Base-by-base conservation (phyloP, 2,797 vertebrate genomes). In the Euthynnus affinis region DNA sequence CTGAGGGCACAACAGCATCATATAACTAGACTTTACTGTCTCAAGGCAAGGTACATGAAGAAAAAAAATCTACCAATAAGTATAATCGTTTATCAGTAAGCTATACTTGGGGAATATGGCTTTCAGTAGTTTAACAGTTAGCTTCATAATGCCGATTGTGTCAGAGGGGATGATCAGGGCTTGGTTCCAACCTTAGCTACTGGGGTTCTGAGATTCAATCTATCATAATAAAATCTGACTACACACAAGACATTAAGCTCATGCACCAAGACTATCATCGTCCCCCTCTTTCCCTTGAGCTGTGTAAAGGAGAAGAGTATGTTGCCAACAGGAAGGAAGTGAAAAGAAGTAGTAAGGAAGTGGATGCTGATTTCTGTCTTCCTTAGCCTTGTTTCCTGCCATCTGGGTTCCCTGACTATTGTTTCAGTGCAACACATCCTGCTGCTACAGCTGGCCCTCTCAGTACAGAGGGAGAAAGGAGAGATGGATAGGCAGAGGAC, bases 371-470 rank as follows among this genome's bases (percentile, higher is more conserved):
- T 91, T 91, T 92, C 74, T 69, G 84, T 91, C 92, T 93, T 94
- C 87, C 91, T 91, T 85, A 78, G 89, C 71, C 88, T 91, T 86
- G 89, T 93, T 95, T 95, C 95, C 95, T 95, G 95, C 93, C 94
- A 94, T 94, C 93, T 94, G 92, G 89, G 85, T 88, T 88, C 88
- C 90, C 74, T 90, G 62, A 82, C 94, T 92, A 95, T 95, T 95
- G 94, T 95, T 91, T 89, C 84, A 76, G 71, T 78, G 71, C 65
- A 78, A 74, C 89, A 91, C 87, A 93, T 93, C 92, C 93, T 96
- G 94, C 94, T 91, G 88, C 84, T 93, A 88, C 89, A 93, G 13
- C 93, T 92, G 92, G 83, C 57, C 46, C 42, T 82, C 87, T 86
- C 81, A 84, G 71, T 66, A 46, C 68, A 78, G 48, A 65, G 57